Evolutionary conservation across 1,140 invertebrate species (phyloP).

Genomic region (Drosophila persimilis): DNA sequence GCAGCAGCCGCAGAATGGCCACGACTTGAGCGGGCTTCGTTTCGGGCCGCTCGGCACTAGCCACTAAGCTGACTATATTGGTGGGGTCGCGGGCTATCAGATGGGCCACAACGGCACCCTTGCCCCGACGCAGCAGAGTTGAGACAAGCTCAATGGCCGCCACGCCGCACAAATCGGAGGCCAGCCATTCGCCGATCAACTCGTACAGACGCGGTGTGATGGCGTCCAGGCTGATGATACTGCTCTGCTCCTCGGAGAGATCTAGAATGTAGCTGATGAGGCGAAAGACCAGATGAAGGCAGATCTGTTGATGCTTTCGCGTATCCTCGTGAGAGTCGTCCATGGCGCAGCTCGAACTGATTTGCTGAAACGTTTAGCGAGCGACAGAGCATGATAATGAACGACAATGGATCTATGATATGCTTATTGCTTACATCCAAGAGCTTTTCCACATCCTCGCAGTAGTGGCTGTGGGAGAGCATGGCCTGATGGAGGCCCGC

Average conservation of each 20-base stretch:
- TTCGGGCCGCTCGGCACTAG: slow-evolving; percentile 60
- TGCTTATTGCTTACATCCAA: slow-evolving; percentile 55
- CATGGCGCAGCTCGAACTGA: slow-evolving; percentile 53
- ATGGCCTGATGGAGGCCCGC: slow-evolving; percentile 66
- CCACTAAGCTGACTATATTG: slow-evolving; percentile 54
- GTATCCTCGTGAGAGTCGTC: slow-evolving; percentile 83
- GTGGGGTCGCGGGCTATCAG: slow-evolving; percentile 61
- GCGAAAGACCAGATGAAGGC: slow-evolving; percentile 62
- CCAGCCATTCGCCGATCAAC: slow-evolving; percentile 60
- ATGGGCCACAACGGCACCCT: slow-evolving; percentile 49
- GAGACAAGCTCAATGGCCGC: slow-evolving; percentile 63
- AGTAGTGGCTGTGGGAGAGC: slow-evolving; percentile 66
- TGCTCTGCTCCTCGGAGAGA: slow-evolving; percentile 44
- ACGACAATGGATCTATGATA: not conserved
- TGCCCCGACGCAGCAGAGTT: slow-evolving; percentile 50
- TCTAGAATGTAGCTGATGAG: slow-evolving; percentile 63
- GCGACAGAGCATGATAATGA: not conserved
- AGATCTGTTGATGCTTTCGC: slow-evolving; percentile 71
- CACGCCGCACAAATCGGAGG: slow-evolving; percentile 66
- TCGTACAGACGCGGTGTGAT: slow-evolving; percentile 68
- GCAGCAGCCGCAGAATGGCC: slow-evolving; percentile 61
- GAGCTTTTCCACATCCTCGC: slow-evolving; percentile 69
- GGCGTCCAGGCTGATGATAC: slow-evolving; percentile 67
- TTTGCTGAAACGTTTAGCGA: slow-evolving; percentile 42
- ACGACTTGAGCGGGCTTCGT: slow-evolving; percentile 50